These are phyloP conservation scores for Nomada hirtipes DNA, from an alignment of 2,888 invertebrate genomes.

Conservation along the genomic window DNA sequence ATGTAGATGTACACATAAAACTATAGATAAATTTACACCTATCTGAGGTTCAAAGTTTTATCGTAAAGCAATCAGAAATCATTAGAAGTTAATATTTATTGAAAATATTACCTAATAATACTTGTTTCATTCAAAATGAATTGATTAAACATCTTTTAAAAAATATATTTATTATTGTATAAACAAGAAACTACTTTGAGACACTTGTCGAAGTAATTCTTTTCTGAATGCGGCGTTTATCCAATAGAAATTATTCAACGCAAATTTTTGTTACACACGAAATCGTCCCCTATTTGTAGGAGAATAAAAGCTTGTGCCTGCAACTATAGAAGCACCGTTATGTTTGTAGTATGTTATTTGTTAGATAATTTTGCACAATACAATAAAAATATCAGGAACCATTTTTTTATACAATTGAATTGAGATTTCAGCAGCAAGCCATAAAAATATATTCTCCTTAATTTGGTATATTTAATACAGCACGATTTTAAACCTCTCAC, in stretches of 20 bases:
- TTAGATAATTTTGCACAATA: conserved; percentile 49
- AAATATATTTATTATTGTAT: conserved; percentile 12
- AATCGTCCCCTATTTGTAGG: conserved; percentile 20
- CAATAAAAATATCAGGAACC: conserved; percentile 56
- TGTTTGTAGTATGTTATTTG: conserved; percentile 22
- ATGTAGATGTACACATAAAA: conserved; percentile 47
- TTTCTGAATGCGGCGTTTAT: conserved; percentile 10
- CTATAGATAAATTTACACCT: conserved; percentile 49
- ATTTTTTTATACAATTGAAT: conserved; percentile 50
- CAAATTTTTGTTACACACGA: conserved; percentile 22
- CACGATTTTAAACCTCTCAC: conserved; percentile 47
- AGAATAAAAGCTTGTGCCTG: conserved; percentile 38
- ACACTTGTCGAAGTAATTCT: background rate
- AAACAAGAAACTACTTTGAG: conserved; percentile 9
- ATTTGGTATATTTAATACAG: conserved; percentile 43
- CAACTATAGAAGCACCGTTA: conserved; percentile 28
- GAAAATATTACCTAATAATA: conserved; percentile 7
- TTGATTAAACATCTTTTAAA: background rate
- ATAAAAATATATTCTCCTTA: conserved; percentile 55
- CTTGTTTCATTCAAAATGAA: conserved; percentile 3
- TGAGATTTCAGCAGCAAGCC: conserved; percentile 45
- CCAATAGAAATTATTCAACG: conserved; percentile 20
- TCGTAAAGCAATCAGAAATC: conserved; percentile 25
- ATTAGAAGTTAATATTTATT: conserved; percentile 32
- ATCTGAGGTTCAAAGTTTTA: conserved; percentile 28